A percentile compares a stretch with the other conserved stretches of the same genome.
Conservation (phyloP, 2,797 vertebrate species). For the Ptychobarbus kaznakovi region DNA sequence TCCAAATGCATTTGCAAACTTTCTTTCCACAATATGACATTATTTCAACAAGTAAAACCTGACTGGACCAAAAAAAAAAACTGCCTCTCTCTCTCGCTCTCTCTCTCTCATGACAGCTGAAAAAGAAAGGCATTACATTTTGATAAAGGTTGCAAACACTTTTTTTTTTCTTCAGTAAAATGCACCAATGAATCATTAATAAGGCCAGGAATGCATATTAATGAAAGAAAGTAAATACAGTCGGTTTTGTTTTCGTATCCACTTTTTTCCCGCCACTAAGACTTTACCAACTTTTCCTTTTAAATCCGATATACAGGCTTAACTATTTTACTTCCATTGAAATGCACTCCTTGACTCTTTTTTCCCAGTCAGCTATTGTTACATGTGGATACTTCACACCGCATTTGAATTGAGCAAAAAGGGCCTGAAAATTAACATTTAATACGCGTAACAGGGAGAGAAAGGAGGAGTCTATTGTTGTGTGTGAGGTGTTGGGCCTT, state of each 20-base stretch:
- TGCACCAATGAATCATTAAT: too few relatives aligned
- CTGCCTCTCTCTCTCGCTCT: too few relatives aligned
- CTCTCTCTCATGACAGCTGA: background rate
- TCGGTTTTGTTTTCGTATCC: background rate
- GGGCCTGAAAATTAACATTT: conserved; percentile 57
- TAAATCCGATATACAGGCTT: conserved; percentile 27
- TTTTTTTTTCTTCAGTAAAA: background rate
- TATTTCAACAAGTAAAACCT: too few relatives aligned
- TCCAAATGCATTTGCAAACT: too few relatives aligned
- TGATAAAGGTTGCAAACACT: background rate
- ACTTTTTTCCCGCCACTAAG: conserved; percentile 14
- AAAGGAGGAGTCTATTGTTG: conserved; percentile 45
- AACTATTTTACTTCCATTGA: conserved; percentile 34
- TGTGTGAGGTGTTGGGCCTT: conserved; percentile 63
- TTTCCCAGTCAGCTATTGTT: conserved; percentile 38
- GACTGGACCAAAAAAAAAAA: too few relatives aligned
- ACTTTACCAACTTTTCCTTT: conserved; percentile 5
- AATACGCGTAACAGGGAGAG: conserved; percentile 51
- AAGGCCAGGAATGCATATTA: background rate
- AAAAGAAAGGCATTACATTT: background rate
- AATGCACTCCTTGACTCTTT: conserved; percentile 36
- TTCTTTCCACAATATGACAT: too few relatives aligned
- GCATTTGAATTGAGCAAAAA: conserved; percentile 52
- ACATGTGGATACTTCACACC: conserved; percentile 50
- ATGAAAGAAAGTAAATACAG: background rate